These are phyloP conservation scores for Euspilapteryx auroguttella DNA, from an alignment of 2,888 invertebrate species.

Conservation along the genomic window DNA sequence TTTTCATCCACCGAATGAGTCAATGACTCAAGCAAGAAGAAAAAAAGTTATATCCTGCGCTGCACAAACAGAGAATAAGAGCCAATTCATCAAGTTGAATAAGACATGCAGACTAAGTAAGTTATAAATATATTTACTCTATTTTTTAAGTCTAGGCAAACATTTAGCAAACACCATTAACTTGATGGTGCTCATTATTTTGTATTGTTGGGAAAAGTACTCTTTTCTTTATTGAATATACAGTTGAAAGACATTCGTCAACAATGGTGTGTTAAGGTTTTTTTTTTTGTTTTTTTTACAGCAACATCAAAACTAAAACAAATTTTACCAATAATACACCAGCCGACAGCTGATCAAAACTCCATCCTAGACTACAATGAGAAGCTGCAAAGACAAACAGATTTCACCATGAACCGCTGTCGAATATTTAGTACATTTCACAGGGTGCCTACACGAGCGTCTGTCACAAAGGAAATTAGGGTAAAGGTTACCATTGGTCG, in stretches of 20 bases:
- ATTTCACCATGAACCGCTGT: slow-evolving; percentile 22
- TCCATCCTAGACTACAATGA: slow-evolving; percentile 32
- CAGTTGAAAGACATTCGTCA: not conserved
- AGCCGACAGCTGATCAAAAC: slow-evolving; percentile 17
- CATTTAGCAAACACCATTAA: too few species aligned
- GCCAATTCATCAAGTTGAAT: slow-evolving; percentile 20
- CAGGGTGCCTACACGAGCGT: slow-evolving; percentile 17
- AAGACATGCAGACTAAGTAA: slow-evolving; percentile 18
- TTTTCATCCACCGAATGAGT: slow-evolving; percentile 11
- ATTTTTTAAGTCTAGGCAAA: too few species aligned
- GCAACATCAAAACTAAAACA: slow-evolving; percentile 15
- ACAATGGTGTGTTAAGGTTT: not conserved
- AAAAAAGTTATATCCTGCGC: slow-evolving; percentile 16
- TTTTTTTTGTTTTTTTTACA: slow-evolving; percentile 13
- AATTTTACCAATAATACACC: slow-evolving; percentile 23
- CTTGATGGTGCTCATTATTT: too few species aligned
- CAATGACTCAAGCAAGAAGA: slow-evolving; percentile 11
- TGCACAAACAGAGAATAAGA: slow-evolving; percentile 29
- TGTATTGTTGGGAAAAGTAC: not conserved
- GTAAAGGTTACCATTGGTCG: slow-evolving; percentile 13
- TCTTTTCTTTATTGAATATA: not conserved
- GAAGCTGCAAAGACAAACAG: slow-evolving; percentile 23
- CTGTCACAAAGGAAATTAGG: slow-evolving; percentile 7
- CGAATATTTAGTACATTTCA: slow-evolving; percentile 31
- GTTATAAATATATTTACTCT: too few species aligned